These are phyloP conservation scores for Adrianichthys oophorus DNA, from an alignment of 2,797 vertebrate species.

Conservation along the genomic window DNA sequence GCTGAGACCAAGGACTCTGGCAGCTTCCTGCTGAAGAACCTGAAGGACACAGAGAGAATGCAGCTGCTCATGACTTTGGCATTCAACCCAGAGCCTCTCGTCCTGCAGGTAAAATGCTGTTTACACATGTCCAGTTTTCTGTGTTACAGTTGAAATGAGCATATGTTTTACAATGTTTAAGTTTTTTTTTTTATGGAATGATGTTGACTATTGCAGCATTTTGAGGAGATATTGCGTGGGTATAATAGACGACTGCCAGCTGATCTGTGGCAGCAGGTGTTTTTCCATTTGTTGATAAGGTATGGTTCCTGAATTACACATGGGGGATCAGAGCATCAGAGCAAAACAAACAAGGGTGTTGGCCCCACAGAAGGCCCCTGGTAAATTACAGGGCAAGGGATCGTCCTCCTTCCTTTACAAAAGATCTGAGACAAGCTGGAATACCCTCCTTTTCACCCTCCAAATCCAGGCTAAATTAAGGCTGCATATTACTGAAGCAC, in stretches of 20 bases:
- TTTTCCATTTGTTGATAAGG: conserved; percentile 29
- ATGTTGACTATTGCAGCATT: conserved; percentile 6
- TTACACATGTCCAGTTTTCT: neutral
- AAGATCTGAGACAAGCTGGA: conserved; percentile 53
- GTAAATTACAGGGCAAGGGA: conserved; percentile 69
- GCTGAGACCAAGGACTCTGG: conserved; percentile 99
- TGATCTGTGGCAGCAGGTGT: conserved; percentile 42
- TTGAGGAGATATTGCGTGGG: conserved; percentile 17
- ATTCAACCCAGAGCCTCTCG: conserved; percentile 93
- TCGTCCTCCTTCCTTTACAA: conserved; percentile 43
- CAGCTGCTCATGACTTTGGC: conserved; percentile 95
- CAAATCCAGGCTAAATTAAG: conserved; percentile 39
- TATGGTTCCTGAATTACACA: conserved; percentile 38
- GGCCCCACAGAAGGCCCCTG: conserved; percentile 40
- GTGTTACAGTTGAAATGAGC: neutral
- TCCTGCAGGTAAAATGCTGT: conserved; percentile 84
- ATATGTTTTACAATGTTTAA: neutral
- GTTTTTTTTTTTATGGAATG: neutral
- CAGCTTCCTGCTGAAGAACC: conserved; percentile 96
- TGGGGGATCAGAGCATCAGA: conserved; percentile 32
- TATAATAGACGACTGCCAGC: conserved; percentile 21
- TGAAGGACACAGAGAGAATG: conserved; percentile 98
- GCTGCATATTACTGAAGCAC: conserved; percentile 39
- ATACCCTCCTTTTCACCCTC: conserved; percentile 30
- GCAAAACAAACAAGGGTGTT: conserved; percentile 54